Percentiles rank a stretch among this genome's conserved stretches.
These are phyloP conservation scores for Tubulanus polymorphus DNA, from an alignment of 2,888 invertebrate genomes.

Conservation along the genomic window DNA sequence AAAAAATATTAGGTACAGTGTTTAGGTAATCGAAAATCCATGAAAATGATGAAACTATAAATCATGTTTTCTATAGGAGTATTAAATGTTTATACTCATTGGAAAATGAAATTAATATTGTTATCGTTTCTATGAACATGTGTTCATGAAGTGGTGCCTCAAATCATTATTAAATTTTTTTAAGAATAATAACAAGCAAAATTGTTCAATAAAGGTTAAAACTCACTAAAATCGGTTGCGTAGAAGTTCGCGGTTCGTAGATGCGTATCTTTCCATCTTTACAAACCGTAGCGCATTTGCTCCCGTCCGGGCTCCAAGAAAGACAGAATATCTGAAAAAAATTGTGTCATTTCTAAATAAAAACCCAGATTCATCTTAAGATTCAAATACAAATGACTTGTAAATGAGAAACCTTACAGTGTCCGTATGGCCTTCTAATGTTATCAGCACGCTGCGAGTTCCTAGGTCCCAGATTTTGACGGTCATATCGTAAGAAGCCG, in stretches of 20 bases:
- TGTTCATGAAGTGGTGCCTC: too few species aligned
- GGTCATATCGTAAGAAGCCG: constrained; percentile 85
- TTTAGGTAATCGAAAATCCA: too few species aligned
- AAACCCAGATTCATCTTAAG: neutral
- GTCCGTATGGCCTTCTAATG: constrained; percentile 73
- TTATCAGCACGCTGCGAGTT: constrained; percentile 62
- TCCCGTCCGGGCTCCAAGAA: constrained; percentile 91
- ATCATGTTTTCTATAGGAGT: too few species aligned
- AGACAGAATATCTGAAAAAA: constrained; percentile 71
- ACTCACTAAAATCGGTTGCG: constrained; percentile 60
- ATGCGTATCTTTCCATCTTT: constrained; percentile 83
- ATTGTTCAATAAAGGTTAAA: too few species aligned
- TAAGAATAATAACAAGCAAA: too few species aligned
- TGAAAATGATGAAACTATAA: too few species aligned
- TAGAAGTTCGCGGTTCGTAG: constrained; percentile 72
- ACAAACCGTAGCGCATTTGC: constrained; percentile 79
- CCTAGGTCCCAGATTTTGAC: constrained; percentile 78
- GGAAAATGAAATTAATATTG: too few species aligned
- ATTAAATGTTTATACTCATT: too few species aligned
- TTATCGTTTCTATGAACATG: too few species aligned
- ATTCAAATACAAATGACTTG: too few species aligned
- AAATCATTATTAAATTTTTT: too few species aligned
- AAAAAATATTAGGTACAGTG: too few species aligned
- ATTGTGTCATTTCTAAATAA: neutral
- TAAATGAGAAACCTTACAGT: constrained; percentile 57